Base-by-base conservation (phyloP, 1,140 invertebrate genomes). In the Habropoda laboriosa region DNA sequence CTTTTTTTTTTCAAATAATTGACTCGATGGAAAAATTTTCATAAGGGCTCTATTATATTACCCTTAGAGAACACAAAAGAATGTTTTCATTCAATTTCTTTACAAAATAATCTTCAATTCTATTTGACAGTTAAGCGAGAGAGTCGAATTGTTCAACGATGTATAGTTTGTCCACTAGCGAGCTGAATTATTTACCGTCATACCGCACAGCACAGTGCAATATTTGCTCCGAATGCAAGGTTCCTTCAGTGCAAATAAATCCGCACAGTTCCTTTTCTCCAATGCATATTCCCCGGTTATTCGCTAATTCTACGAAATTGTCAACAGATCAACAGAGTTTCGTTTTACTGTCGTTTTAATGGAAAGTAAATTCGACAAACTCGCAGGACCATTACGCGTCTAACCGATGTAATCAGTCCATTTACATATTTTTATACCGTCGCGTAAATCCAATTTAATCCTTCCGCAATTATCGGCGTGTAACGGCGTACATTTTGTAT, bases 151-250 rank as follows among this genome's bases (percentile, higher is more conserved):
- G 13, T 38, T 47, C 38, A 35, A 60, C 60, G 49, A 73, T 60
- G 40, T 7, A 42, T 32, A 55, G 21, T 73, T 73, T 49, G 42
- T 42, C 30, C 42, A 49, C 55, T n/a, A 24, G 21, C 40, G 0
- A 3, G 27, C 21, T 30, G 70, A 73, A 73, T 73, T 73, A 60
- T 73, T 73, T 60, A 27, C 42, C 49, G 18, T 30, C 55, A 73
- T 49, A 60, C 55, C 49, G 70, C 40, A n/a, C 30, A 21, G 49
- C 47, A 60, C 60, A 55, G 40, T 13, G 30, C 12, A 38, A 60
- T 38, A 42, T 73, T 73, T 73, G 30, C 55, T 21, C 16, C 21
- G 55, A 60, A 60, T 60, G n/a, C 30, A 24, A 21, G 2, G 3
- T 45, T 38, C 13, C 40, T 45, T 21, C 30, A 24, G 42, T 38